Evolutionary conservation across 1,140 invertebrate genomes (phyloP).

Genomic region (Nasonia longicornis): DNA sequence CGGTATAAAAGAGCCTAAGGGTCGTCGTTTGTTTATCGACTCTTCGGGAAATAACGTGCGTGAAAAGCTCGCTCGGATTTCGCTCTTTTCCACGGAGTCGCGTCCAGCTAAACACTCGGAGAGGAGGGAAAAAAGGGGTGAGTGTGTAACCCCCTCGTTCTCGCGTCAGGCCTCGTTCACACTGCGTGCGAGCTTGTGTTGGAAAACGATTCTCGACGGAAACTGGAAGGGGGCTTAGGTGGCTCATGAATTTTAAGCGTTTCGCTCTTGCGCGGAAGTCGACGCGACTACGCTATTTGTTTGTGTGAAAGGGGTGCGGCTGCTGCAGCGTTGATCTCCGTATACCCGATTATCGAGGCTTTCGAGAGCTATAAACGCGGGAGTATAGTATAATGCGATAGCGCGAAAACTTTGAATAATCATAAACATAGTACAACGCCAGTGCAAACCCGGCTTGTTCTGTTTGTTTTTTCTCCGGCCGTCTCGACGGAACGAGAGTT

Average conservation of each 20-base stretch:
- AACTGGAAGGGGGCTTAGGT: not conserved
- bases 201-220: not conserved
- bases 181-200: not conserved
- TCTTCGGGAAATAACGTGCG: not conserved
- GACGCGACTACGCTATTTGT: not conserved
- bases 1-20: too few species aligned
- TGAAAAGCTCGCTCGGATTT: too few species aligned
- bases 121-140: not conserved
- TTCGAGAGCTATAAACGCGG: not conserved
- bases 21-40: not conserved
- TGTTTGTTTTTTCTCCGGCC: not conserved
- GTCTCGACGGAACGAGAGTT: not conserved
- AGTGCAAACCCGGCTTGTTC: not conserved
- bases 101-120: not conserved
- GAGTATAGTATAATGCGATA: too few species aligned
- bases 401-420: too few species aligned
- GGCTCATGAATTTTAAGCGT: not conserved
- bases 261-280: not conserved
- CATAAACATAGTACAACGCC: too few species aligned
- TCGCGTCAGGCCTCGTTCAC: not conserved
- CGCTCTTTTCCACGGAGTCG: not conserved
- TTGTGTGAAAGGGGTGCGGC: not conserved
- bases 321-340: not conserved
- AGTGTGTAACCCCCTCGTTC: not conserved
- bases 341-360: not conserved